Conservation (phyloP, 2,113 vertebrate genomes). For the Acinonyx jubatus region DNA sequence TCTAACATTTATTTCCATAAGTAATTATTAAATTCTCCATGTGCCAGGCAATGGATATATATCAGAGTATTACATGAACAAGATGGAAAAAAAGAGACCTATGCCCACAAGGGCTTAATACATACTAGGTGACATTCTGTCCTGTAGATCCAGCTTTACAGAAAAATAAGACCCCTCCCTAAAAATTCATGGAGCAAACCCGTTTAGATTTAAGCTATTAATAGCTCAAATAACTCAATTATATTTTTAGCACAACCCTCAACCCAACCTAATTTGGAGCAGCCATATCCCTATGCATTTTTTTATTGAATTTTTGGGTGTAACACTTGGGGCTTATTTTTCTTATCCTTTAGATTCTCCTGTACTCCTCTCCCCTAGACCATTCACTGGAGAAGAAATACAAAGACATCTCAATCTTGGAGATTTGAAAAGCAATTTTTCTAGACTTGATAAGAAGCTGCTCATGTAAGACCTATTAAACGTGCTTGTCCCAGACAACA, state of each 20-base stretch:
- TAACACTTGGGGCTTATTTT: neutral
- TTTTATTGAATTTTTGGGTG: neutral
- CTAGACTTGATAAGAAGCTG: neutral
- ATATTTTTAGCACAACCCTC: neutral
- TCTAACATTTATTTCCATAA: neutral
- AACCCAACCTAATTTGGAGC: neutral
- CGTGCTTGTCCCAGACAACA: neutral
- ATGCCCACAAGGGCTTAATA: neutral
- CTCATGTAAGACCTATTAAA: accelerated
- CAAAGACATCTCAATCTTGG: neutral
- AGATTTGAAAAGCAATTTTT: neutral
- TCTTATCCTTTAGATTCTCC: neutral
- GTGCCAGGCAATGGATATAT: neutral
- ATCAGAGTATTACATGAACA: neutral
- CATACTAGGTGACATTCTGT: neutral
- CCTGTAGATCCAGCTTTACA: neutral
- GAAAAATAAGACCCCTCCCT: neutral
- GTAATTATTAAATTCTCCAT: neutral
- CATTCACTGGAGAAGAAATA: neutral
- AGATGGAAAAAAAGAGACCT: neutral
- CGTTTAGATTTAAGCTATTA: neutral
- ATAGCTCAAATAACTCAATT: neutral
- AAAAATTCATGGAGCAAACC: neutral
- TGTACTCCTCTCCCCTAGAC: neutral
- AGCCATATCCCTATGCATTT: neutral